Evolutionary conservation across 2,113 vertebrate species (phyloP).

Genomic region (Megatriorchis doriae): DNA sequence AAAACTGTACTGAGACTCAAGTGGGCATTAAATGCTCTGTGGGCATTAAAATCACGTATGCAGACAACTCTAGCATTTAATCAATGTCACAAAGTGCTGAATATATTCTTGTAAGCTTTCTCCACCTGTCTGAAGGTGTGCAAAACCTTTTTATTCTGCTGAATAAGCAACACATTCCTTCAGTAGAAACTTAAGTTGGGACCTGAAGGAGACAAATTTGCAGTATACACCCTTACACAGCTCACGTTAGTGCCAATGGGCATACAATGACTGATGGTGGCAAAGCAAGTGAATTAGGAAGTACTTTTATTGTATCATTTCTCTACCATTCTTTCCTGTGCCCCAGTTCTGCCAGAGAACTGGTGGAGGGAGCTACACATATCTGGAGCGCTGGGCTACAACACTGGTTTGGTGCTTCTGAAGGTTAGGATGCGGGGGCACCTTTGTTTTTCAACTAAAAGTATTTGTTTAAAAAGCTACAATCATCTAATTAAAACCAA

Average conservation of each 20-base stretch:
- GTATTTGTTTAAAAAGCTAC: not conserved
- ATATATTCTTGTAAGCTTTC: not conserved
- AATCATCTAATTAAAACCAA: not conserved
- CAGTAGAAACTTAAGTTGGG: not conserved
- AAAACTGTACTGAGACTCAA: not conserved
- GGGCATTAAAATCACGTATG: not conserved
- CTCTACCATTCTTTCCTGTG: not conserved
- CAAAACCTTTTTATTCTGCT: not conserved
- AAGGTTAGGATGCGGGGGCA: rapidly evolving
- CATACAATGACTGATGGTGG: not conserved
- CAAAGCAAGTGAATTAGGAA: not conserved
- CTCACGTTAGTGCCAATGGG: not conserved
- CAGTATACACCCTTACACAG: not conserved
- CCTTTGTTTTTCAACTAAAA: not conserved
- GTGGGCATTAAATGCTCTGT: not conserved
- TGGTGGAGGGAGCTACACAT: not conserved
- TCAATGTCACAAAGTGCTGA: not conserved
- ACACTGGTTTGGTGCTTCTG: not conserved
- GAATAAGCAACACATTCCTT: not conserved
- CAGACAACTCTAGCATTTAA: not conserved
- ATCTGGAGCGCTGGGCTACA: not conserved
- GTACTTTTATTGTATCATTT: not conserved
- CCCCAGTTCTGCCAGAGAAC: not conserved
- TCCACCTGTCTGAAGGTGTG: not conserved
- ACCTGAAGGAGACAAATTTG: not conserved